Evolutionary conservation across 2,888 invertebrate species (phyloP), one percentile per base, ranked within the genome.

Genomic region (Caenorhabditis sp.): DNA sequence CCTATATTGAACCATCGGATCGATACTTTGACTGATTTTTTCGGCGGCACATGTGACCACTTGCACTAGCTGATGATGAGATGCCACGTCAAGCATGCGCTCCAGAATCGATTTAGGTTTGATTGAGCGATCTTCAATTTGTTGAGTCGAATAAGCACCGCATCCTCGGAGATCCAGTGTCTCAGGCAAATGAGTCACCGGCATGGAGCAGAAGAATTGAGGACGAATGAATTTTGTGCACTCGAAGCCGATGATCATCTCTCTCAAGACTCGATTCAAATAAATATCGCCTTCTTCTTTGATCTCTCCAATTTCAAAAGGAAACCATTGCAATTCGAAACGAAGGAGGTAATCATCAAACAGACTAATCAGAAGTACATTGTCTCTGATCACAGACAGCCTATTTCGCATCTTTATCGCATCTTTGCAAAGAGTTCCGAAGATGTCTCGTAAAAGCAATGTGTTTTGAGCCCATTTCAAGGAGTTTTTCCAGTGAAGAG

Each of bases 391-490:
- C 5, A 82, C 59, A 4, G 85, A 84, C 0, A 81, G 58, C 1
- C 79, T 61, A 7, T 80, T 62, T 4, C 78, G 62, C 17, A 84
- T 62, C 32, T 68, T 52, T 11, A 80, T 76, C 1, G 85, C 81
- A 22, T 88, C 88, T 17, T 73, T 73, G 41, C 83, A 81, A 22
- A 88, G 62, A 9, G 43, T 43, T 11, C 48, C 27, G 8, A 48
- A 48, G 3, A 83, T 85, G 39, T 88, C 87, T n/a, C 83, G 66
- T 43, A 79, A 77, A 26, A 88, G 75, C 17, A 88, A 70, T 1
- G 86, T 82, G 46, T 88, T 83, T 41, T 87, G 86, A 0, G 88
- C 88, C 86, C 88, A 85, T 46, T 81, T 80, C 48, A 88, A 50
- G 1, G 88, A 83, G 24, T 85, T 74, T 46, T 81, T 74, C 88